These are phyloP conservation scores for Paratilapia polleni DNA, from an alignment of 2,113 vertebrate species.

Conservation along the genomic window DNA sequence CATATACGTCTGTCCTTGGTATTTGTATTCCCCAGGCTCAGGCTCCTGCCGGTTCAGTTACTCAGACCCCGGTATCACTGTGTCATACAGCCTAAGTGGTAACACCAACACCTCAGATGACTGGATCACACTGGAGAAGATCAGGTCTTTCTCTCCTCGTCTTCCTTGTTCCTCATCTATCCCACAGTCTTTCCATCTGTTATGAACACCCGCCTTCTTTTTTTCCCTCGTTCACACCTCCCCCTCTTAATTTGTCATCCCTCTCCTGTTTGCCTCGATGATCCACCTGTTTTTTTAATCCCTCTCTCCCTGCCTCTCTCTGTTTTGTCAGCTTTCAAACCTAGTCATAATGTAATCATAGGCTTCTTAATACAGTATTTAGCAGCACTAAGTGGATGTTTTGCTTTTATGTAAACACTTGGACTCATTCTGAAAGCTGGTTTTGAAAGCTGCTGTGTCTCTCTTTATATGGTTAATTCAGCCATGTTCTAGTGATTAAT, in stretches of 20 bases:
- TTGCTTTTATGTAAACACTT: neutral
- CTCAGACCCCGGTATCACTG: conserved; percentile 91
- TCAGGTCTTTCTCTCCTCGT: conserved; percentile 85
- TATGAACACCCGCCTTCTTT: conserved; percentile 44
- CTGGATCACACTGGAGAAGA: conserved; percentile 94
- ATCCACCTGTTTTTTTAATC: conserved; percentile 46
- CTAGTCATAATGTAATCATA: neutral
- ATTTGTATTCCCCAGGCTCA: conserved; percentile 83
- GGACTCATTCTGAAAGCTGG: neutral
- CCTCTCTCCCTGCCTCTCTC: conserved; percentile 13
- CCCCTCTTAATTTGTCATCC: conserved; percentile 57
- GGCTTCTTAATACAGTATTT: neutral
- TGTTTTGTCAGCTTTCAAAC: conserved; percentile 31
- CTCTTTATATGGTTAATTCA: neutral
- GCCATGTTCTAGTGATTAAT: neutral
- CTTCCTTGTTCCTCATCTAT: conserved; percentile 28
- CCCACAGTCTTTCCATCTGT: conserved; percentile 68
- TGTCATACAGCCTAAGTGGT: conserved; percentile 87
- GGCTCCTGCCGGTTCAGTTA: conserved; percentile 96
- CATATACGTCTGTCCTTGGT: conserved; percentile 30
- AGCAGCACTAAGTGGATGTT: neutral
- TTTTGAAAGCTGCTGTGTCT: neutral
- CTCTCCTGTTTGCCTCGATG: conserved; percentile 33
- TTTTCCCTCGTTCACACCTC: conserved; percentile 59
- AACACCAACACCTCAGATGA: conserved; percentile 83